A percentile compares a stretch with the other conserved stretches of the same genome.
Conservation (phyloP, 1,140 invertebrate species). For the Brachionus asplanchnoidis region DNA sequence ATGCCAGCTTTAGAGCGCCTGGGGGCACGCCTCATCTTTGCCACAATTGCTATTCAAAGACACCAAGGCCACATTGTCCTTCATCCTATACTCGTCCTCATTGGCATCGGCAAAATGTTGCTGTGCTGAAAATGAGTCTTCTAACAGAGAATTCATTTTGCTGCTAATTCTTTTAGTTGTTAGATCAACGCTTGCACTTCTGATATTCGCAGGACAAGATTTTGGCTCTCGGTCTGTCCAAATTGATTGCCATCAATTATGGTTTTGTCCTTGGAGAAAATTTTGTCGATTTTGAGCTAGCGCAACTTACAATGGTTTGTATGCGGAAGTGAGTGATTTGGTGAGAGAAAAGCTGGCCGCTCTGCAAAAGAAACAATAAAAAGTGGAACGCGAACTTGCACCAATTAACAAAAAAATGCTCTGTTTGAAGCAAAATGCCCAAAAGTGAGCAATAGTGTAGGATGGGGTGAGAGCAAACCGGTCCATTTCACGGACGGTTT, state of each 20-base stretch:
- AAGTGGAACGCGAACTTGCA: constrained; percentile 4
- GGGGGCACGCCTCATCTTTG: constrained; percentile 92
- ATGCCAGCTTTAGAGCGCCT: constrained; percentile 94
- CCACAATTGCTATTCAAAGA: constrained; percentile 94
- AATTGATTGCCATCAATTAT: constrained; percentile 72
- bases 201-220: constrained; percentile 64
- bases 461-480: too few relatives aligned
- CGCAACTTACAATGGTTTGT: constrained; percentile 63
- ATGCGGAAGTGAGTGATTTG: constrained; percentile 12
- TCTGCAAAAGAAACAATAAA: constrained; percentile 29
- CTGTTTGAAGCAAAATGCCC: background rate
- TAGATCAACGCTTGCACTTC: constrained; percentile 75
- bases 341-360: constrained; percentile 3
- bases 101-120: constrained; percentile 94
- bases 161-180: constrained; percentile 73
- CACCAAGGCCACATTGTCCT: constrained; percentile 81
- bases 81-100: constrained; percentile 93
- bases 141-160: constrained; percentile 75
- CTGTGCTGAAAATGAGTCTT: constrained; percentile 88
- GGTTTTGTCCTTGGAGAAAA: constrained; percentile 68
- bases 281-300: constrained; percentile 70
- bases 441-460: too few relatives aligned
- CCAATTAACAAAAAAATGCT: background rate
- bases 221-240: constrained; percentile 65
- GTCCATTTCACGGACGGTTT: too few relatives aligned